Evolutionary conservation across 2,797 vertebrate species (phyloP), one percentile per base, ranked within the genome.

Genomic region (Cossypha caffra): DNA sequence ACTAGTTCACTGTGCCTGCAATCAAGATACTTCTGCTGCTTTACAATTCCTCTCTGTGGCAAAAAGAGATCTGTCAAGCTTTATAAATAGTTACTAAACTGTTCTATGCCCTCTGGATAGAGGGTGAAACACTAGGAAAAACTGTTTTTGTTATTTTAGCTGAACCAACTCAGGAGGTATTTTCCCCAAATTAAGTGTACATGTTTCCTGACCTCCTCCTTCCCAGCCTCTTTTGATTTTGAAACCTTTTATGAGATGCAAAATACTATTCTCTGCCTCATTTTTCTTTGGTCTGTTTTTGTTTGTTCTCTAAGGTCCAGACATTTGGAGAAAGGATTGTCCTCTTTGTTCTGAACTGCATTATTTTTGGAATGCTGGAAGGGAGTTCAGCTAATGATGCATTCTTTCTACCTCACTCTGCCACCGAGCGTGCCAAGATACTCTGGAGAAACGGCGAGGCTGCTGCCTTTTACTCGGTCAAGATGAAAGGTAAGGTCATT

Each of bases 381-480:
- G 97, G 97, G 83, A 96, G 68, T 73, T 94, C 97, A 84, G 92
- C 97, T 20, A 96, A 95, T 35, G 97, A 98, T 92, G 87, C 89
- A 51, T 95, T 97, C 95, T 99, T 99, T 95, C 95, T 98, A 47
- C 97, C 97, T 94, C 98, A 99, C 95, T 98, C 98, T 19, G 94
- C 92, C 87, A 98, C 97, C 1, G 99, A 99, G 96, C 87, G 91
- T 88, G 98, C 98, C 89, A 99, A 99, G 93, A 98, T 99, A 92
- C 95, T 99, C 91, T 99, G 99, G 99, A 95, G 91, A 48, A 96
- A 98, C 2, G 96, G 98, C 5, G 98, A 98, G 54, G 99, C 99
- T 1, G 98, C 98, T 63, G 99, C 98, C 54, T 99, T 99, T 97
- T 99, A 99, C 95, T 98, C 99, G 0, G 45, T 98, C 95, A 99